Evolutionary conservation across 2,113 vertebrate genomes (phyloP).

Genomic region (Trinectes maculatus): DNA sequence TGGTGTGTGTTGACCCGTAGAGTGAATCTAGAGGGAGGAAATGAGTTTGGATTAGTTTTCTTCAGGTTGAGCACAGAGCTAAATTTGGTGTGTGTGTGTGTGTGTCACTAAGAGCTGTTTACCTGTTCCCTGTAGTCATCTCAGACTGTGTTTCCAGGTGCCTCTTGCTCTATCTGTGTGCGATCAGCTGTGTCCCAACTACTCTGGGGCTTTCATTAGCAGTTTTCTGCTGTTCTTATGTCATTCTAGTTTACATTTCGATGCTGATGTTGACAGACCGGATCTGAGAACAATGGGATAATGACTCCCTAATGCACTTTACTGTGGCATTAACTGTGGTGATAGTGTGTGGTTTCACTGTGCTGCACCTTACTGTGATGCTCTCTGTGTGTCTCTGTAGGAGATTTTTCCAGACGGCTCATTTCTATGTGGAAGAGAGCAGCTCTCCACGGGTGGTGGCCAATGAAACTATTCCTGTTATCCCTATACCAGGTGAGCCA

Average conservation of each 20-base stretch:
- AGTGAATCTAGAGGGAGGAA: slow-evolving; percentile 6
- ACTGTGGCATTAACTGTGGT: slow-evolving; percentile 41
- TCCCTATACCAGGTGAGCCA: slow-evolving; percentile 93
- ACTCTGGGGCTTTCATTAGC: slow-evolving; percentile 67
- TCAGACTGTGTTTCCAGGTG: slow-evolving; percentile 48
- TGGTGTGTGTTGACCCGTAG: slow-evolving; percentile 11
- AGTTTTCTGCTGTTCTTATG: slow-evolving; percentile 36
- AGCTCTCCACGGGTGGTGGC: slow-evolving; percentile 94
- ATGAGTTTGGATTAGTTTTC: slow-evolving; percentile 51
- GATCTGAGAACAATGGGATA: slow-evolving; percentile 62
- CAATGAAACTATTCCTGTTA: slow-evolving; percentile 95
- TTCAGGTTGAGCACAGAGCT: slow-evolving; percentile 41
- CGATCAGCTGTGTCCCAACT: slow-evolving; percentile 50
- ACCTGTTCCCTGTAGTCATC: slow-evolving; percentile 53
- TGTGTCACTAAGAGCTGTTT: slow-evolving; percentile 51
- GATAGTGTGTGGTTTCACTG: slow-evolving; percentile 38
- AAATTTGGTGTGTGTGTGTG: slow-evolving; percentile 25
- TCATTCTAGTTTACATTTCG: slow-evolving; percentile 47
- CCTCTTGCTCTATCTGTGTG: slow-evolving; percentile 37
- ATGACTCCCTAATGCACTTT: slow-evolving; percentile 59
- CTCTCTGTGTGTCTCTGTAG: slow-evolving; percentile 76
- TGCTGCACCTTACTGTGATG: slow-evolving; percentile 26
- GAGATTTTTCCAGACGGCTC: slow-evolving; percentile 98
- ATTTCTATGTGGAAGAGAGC: slow-evolving; percentile 99
- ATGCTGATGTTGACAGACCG: slow-evolving; percentile 60